Evolutionary conservation across 2,113 vertebrate species (phyloP).

Genomic region (Oreamnos americanus): DNA sequence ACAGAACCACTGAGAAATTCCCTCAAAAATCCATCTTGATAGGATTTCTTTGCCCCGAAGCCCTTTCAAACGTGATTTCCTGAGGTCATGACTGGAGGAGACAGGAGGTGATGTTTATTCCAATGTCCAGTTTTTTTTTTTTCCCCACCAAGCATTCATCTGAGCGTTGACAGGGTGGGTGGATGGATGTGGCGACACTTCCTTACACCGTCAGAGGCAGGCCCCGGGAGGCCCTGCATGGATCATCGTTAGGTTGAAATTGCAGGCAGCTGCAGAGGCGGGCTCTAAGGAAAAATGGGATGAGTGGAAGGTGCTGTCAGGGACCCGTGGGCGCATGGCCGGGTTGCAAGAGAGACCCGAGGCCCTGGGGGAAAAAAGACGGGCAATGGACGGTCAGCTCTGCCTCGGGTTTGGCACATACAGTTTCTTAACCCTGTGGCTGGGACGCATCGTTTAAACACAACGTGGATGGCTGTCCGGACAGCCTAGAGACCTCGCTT

Average conservation of each 20-base stretch:
- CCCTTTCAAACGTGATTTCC: neutral
- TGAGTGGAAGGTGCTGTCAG: too few relatives aligned
- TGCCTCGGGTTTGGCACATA: accelerated
- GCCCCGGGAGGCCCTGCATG: neutral
- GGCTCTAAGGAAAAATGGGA: neutral
- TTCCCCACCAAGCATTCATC: accelerated
- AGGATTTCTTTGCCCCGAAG: too few relatives aligned
- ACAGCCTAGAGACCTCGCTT: neutral
- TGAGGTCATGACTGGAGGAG: neutral
- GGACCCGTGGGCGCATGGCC: accelerated
- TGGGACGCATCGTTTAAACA: neutral
- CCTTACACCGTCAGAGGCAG: neutral
- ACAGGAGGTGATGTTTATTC: neutral
- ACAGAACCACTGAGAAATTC: neutral
- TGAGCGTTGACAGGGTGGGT: too few relatives aligned
- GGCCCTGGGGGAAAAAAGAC: neutral
- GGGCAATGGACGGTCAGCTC: accelerated
- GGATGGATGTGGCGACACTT: neutral
- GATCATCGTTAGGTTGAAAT: neutral
- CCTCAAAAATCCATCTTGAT: neutral
- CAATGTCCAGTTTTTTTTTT: neutral
- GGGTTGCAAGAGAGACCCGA: accelerated
- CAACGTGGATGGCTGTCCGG: accelerated
- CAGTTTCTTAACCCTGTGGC: accelerated
- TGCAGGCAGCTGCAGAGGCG: neutral